phyloP scores from a whole-genome alignment of 2,888 invertebrate genomes.

The Ormyrus rosae region DNA sequence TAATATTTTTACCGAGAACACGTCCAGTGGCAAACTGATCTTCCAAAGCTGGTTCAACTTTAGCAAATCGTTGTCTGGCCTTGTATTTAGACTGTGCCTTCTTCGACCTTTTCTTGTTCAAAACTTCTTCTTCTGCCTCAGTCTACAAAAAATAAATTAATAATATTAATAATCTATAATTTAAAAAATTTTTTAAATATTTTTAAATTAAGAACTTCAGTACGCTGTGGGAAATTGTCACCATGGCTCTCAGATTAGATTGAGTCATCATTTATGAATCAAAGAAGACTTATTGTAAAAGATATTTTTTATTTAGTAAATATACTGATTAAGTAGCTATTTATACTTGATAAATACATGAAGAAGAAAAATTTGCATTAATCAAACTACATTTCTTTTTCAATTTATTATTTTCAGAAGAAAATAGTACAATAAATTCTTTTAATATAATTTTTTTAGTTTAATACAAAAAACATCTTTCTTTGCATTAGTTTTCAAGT shows the following conservation, averaged over 20 bases:
- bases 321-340: background rate
- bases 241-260: constrained; percentile 71
- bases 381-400: no score
- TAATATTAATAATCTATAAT: constrained; percentile 11
- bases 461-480: no score
- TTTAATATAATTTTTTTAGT: constrained; percentile 23
- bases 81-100: constrained; percentile 95
- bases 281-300: no score
- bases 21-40: constrained; percentile 98
- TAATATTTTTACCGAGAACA: constrained; percentile 84
- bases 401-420: background rate
- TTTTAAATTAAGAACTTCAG: constrained; percentile 65
- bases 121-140: constrained; percentile 94
- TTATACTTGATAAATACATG: constrained; percentile 1
- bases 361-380: background rate
- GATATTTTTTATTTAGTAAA: no score
- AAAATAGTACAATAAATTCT: background rate
- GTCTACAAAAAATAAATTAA: constrained; percentile 78
- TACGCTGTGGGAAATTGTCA: constrained; percentile 70
- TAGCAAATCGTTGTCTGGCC: constrained; percentile 92
- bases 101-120: constrained; percentile 96
- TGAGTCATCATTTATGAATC: constrained; percentile 67
- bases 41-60: constrained; percentile 94
- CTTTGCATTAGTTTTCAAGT: no score
- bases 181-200: background rate